phyloP scores from a whole-genome alignment of 2,113 vertebrate genomes.

The Panthera leo region DNA sequence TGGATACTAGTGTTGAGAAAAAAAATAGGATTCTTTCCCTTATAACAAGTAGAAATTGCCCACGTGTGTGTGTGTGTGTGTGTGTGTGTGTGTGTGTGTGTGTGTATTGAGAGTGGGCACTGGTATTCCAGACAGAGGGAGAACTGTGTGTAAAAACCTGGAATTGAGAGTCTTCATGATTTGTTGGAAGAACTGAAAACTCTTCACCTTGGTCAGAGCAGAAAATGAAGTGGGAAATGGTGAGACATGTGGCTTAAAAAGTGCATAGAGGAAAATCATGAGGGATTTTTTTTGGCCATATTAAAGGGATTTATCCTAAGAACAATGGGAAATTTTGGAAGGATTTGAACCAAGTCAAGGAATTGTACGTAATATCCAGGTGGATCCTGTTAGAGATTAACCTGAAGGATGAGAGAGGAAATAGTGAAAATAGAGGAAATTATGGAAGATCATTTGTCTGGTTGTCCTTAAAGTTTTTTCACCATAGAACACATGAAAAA shows the following conservation, averaged over 20 bases:
- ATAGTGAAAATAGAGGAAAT: not conserved
- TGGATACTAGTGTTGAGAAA: not conserved
- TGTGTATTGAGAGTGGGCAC: not conserved
- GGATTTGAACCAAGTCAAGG: not conserved
- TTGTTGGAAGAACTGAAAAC: not conserved
- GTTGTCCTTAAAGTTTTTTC: not conserved
- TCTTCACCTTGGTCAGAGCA: not conserved
- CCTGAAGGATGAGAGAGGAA: not conserved
- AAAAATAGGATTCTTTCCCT: not conserved
- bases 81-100: not conserved
- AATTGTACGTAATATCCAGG: not conserved
- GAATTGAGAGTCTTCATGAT: not conserved
- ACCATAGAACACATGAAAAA: no score
- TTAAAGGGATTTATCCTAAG: conserved; percentile 5
- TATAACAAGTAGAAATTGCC: not conserved
- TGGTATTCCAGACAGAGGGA: not conserved
- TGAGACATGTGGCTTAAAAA: not conserved
- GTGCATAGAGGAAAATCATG: not conserved
- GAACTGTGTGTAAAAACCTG: not conserved
- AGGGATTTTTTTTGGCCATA: not conserved
- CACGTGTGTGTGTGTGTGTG: not conserved
- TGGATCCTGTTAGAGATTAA: not conserved
- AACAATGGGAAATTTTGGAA: not conserved
- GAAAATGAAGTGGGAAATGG: not conserved
- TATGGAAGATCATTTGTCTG: not conserved